Evolutionary conservation across 1,140 invertebrate species (phyloP).

Genomic region (Octopus bimaculoides): DNA sequence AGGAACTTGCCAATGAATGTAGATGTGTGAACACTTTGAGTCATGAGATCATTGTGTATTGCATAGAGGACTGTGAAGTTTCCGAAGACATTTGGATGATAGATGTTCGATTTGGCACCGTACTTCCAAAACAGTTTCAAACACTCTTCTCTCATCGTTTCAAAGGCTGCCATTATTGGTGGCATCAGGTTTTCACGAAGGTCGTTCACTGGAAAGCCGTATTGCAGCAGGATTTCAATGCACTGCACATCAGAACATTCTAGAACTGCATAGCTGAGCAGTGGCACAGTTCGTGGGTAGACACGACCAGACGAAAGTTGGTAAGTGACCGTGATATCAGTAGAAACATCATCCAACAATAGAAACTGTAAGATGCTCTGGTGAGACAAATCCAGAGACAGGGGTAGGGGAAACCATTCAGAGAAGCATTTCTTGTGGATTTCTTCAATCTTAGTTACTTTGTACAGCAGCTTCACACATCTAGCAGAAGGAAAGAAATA

Average conservation of each 20-base stretch:
- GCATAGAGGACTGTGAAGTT: slow-evolving; percentile 40
- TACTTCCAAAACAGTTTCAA: slow-evolving; percentile 34
- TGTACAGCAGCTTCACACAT: slow-evolving; percentile 37
- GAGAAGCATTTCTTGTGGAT: slow-evolving; percentile 27
- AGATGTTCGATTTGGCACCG: slow-evolving; percentile 38
- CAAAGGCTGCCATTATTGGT: slow-evolving; percentile 36
- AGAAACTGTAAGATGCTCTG: slow-evolving; percentile 21
- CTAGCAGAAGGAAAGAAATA: slow-evolving; percentile 23
- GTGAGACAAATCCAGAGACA: slow-evolving; percentile 18
- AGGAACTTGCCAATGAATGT: slow-evolving; percentile 17
- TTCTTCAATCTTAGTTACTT: slow-evolving; percentile 32
- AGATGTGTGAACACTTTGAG: slow-evolving; percentile 12
- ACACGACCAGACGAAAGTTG: slow-evolving; percentile 17
- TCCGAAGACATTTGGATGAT: slow-evolving; percentile 30
- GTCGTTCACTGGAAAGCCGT: slow-evolving; percentile 24
- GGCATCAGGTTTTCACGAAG: slow-evolving; percentile 29
- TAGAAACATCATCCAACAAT: slow-evolving; percentile 14
- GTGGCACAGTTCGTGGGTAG: not conserved
- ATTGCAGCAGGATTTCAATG: slow-evolving; percentile 30
- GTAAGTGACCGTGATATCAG: slow-evolving; percentile 22
- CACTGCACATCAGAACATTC: slow-evolving; percentile 21
- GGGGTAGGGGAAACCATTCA: slow-evolving; percentile 29
- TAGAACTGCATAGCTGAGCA: slow-evolving; percentile 32
- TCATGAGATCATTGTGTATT: slow-evolving; percentile 29
- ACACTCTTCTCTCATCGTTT: slow-evolving; percentile 26